A percentile compares a stretch with the other conserved stretches of the same genome.
Evolutionary conservation across 2,888 invertebrate species (phyloP).

Genomic region (Patella depressa): DNA sequence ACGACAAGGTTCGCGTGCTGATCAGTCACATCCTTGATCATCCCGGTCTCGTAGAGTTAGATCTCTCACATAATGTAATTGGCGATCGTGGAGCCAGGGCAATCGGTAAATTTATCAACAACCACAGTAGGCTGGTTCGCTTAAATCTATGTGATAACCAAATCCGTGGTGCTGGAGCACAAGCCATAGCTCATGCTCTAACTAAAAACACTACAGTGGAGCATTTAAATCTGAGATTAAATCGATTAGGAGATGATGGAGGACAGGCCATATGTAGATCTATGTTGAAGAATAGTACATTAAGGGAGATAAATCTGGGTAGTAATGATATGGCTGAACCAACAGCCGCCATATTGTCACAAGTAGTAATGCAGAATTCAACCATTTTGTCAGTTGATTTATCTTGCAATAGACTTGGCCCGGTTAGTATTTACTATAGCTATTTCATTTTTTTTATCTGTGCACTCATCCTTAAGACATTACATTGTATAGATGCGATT

Average conservation of each 20-base stretch:
- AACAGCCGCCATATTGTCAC: conserved; percentile 67
- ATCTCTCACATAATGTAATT: conserved; percentile 70
- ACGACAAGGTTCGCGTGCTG: conserved; percentile 68
- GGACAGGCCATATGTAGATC: conserved; percentile 70
- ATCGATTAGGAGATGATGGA: conserved; percentile 71
- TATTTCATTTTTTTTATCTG: not conserved
- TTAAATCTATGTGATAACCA: conserved; percentile 68
- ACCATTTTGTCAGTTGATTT: conserved; percentile 65
- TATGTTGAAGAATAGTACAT: conserved; percentile 66
- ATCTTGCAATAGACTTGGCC: conserved; percentile 70
- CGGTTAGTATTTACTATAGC: conserved; percentile 56
- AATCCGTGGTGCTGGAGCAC: conserved; percentile 68
- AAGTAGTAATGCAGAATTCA: conserved; percentile 67
- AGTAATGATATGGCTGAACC: conserved; percentile 71
- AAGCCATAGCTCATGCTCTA: conserved; percentile 71
- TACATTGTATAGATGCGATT: not conserved
- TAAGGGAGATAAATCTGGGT: conserved; percentile 66
- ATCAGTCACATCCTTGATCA: conserved; percentile 71
- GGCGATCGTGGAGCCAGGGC: conserved; percentile 70
- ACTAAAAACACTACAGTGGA: conserved; percentile 68
- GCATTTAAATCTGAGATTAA: conserved; percentile 64
- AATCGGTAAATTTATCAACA: conserved; percentile 71
- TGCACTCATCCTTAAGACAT: not conserved
- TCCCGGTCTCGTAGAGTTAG: conserved; percentile 66
- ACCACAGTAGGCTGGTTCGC: conserved; percentile 65